Evolutionary conservation across 2,113 vertebrate genomes (phyloP).

Genomic region (Bucco capensis): DNA sequence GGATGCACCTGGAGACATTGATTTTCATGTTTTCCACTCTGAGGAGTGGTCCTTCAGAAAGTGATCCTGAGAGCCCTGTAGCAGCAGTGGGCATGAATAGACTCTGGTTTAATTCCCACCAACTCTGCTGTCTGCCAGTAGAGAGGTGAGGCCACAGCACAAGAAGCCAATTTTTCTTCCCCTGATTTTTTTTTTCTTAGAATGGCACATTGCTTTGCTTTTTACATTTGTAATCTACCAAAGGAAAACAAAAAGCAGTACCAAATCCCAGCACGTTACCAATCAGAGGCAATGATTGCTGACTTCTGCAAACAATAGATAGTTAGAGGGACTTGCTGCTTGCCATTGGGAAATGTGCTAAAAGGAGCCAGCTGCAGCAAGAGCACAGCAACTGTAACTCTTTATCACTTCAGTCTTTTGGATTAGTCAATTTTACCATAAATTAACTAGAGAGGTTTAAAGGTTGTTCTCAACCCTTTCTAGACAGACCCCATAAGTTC

Average conservation of each 20-base stretch:
- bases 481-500: background rate
- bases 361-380: background rate
- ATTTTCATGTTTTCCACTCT: background rate
- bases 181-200: background rate
- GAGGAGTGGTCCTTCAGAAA: background rate
- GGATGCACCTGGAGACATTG: background rate
- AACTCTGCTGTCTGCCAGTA: background rate
- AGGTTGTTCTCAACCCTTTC: conserved; percentile 1
- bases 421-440: conserved; percentile 2
- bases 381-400: background rate
- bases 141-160: background rate
- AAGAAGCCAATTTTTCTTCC: background rate
- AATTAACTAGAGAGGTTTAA: conserved; percentile 17
- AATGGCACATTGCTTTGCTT: background rate
- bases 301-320: background rate
- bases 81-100: background rate
- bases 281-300: background rate
- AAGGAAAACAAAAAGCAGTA: conserved; percentile 3
- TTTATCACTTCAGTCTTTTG: background rate
- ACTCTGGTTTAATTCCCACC: background rate
- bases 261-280: background rate
- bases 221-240: background rate
- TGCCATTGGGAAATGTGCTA: background rate
- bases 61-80: background rate
- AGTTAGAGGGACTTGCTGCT: background rate